Evolutionary conservation across 2,113 vertebrate species (phyloP), one percentile per base, ranked within the genome.

Genomic region (Hucho hucho): DNA sequence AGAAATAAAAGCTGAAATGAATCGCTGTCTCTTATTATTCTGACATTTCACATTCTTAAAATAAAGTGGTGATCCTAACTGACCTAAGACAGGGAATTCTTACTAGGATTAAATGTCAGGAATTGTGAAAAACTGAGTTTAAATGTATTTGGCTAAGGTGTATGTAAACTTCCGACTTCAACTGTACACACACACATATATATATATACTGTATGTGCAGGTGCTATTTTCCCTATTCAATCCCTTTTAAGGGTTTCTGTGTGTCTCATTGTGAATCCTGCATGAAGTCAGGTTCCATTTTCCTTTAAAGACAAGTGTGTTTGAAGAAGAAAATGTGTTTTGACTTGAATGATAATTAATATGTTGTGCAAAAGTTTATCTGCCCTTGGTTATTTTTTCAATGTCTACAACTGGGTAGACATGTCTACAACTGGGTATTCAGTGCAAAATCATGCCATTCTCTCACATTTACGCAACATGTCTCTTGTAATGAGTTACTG

Each of bases 201-300:
- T 32, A 32, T 37, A 37, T 37, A 37, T 37, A 37, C 1, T 9
- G 37, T 76, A 82, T 63, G 59, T 77, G 28, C 69, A 83, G 76
- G 72, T 83, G 76, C 69, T 75, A 79, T 82, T 78, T 69, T 70
- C 75, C 32, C n/a, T 69, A 7, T 47, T 69, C 49, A 75, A 82
- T 80, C 61, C 43, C 25, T 67, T 79, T 32, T 76, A 76, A 75
- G 67, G 68, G 14, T 56, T 58, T 75, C 24, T 68, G 43, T 63
- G 76, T 66, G 29, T 37, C 59, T 78, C 75, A 64, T 4, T 26
- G 53, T 78, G 72, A 56, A 47, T 16, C 68, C 14, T 32, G 7
- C 43, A 58, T 56, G 6, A 11, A 37, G 64, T 73, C 25, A 78
- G 58, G 56, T 64, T 79, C 53, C 64, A 63, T 74, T 78, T 37